Percentiles rank a stretch among this genome's conserved stretches.
Conservation (phyloP, 2,888 invertebrate species). For the Patella depressa region DNA sequence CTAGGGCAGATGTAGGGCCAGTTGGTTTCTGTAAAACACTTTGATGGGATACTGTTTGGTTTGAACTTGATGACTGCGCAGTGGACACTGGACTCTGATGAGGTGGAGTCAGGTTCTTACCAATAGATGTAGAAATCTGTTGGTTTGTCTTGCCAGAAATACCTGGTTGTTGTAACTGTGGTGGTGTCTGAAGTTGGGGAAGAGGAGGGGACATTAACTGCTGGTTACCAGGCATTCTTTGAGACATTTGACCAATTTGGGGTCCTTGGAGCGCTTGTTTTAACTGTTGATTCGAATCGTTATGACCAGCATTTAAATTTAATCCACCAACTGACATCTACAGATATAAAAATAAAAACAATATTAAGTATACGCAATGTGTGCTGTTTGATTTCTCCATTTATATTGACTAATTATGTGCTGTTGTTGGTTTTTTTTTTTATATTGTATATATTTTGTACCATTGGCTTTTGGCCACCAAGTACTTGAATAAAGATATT, state of each 20-base stretch:
- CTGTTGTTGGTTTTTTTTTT: too few species aligned
- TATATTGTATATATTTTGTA: too few species aligned
- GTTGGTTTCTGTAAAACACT: too few species aligned
- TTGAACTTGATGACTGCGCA: background rate
- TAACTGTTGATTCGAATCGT: background rate
- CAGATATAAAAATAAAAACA: too few species aligned
- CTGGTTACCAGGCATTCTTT: conserved; percentile 4
- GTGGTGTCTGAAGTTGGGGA: background rate
- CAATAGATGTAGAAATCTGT: background rate
- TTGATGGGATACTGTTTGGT: background rate
- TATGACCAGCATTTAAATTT: background rate
- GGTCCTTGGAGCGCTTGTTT: conserved; percentile 1
- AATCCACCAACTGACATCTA: background rate
- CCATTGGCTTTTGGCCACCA: too few species aligned
- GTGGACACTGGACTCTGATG: background rate
- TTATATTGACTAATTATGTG: too few species aligned
- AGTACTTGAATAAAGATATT: too few species aligned
- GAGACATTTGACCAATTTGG: background rate
- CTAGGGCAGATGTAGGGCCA: too few species aligned
- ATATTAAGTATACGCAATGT: too few species aligned
- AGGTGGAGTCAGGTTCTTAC: background rate
- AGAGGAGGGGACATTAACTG: background rate
- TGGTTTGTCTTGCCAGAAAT: background rate
- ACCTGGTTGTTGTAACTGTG: background rate
- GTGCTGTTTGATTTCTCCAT: too few species aligned